Conservation (phyloP, 2,888 invertebrate genomes). For the Shargacucullia verbasci region DNA sequence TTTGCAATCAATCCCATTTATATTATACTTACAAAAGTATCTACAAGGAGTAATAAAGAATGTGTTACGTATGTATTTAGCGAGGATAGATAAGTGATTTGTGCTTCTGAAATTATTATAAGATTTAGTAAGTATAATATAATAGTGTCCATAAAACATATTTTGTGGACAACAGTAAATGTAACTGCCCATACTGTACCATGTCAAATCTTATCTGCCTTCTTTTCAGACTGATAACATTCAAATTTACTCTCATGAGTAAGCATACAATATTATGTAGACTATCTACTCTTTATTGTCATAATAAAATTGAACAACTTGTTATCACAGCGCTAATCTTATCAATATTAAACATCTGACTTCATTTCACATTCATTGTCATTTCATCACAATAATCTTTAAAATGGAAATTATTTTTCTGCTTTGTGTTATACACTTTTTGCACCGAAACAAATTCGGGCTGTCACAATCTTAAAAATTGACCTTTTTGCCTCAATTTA, state of each 20-base stretch:
- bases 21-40: too few relatives aligned
- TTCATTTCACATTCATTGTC: conserved; percentile 29
- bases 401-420: conserved; percentile 24
- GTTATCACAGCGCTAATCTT: conserved; percentile 58
- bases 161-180: too few relatives aligned
- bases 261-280: conserved; percentile 14
- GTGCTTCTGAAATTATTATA: too few relatives aligned
- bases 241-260: conserved; percentile 10
- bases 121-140: too few relatives aligned
- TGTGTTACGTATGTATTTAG: too few relatives aligned
- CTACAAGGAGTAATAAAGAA: too few relatives aligned
- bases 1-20: too few relatives aligned
- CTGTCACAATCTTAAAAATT: conserved; percentile 16
- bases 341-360: conserved; percentile 40
- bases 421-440: conserved; percentile 45
- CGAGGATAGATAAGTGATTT: too few relatives aligned
- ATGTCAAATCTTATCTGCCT: too few relatives aligned
- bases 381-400: conserved; percentile 44
- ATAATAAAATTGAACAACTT: conserved; percentile 47
- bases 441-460: conserved; percentile 18
- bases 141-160: too few relatives aligned
- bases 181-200: too few relatives aligned
- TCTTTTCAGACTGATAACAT: conserved; percentile 1
- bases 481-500: conserved; percentile 28
- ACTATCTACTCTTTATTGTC: conserved; percentile 54